Evolutionary conservation across 2,888 invertebrate genomes (phyloP), one percentile per base, ranked within the genome.

Genomic region (Lithodes maja): DNA sequence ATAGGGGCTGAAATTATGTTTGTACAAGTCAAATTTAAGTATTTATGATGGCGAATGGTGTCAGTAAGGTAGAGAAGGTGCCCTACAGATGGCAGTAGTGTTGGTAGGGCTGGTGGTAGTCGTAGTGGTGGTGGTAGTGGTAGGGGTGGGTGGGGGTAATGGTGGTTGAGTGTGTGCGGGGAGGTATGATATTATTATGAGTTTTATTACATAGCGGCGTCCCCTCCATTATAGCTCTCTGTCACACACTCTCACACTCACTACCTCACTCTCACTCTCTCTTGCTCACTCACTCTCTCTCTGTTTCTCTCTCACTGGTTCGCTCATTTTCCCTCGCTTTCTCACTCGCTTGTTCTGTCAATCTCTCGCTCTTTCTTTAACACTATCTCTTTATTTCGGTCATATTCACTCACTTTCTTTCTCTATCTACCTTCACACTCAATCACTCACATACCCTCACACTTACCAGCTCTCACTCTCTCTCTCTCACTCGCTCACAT

Each of bases 121-220:
- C 5, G 61, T 61, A 12, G 77, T 61, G 61, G 61, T 61, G 12
- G 61, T 61, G 61, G 77, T 84, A 77, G 84, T 75, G 2, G 53
- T 5, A 7, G 61, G 61, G 61, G 12, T 61, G 61, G 61, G 5
- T 5, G 61, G 5, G 12, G 84, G 84, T 84, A 84, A 84, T 84
- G 54, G 84, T 61, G 84, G 77, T 75, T 84, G 77, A 77, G 84
- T 84, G 84, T 84, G 84, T 84, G 84, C 15, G 78, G 85, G 68
- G 85, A 79, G 85, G 85, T 61, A 85, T 85, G 85, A 85, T 85
- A 85, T 85, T 85, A 85, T 85, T 85, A 85, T 85, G 85, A 85
- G 79, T 85, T 85, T 85, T 85, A 85, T 85, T 85, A 85, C 85
- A 85, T 78, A 55, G 50, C 77, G 33, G 61, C 61, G 33, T 78